Evolutionary conservation across 2,113 vertebrate species (phyloP).

Genomic region (Gymnocephalus cernua): DNA sequence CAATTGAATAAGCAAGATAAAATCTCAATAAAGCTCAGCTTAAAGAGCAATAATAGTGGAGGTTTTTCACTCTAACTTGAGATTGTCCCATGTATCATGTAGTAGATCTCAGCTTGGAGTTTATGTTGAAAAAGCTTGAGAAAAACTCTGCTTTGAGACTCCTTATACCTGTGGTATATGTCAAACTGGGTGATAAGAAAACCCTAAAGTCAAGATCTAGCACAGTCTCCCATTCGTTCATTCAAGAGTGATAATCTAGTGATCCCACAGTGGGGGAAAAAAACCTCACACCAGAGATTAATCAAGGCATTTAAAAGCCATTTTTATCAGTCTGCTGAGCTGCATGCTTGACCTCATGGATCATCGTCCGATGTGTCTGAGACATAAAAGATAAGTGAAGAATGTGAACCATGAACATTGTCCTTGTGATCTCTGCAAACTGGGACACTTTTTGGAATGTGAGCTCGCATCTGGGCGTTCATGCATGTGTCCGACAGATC

Average conservation of each 20-base stretch:
- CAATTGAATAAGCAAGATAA: conserved; percentile 3
- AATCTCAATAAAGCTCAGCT: conserved; percentile 2
- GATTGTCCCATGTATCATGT: neutral
- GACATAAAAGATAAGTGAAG: neutral
- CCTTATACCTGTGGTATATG: no score
- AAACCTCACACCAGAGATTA: conserved; percentile 45
- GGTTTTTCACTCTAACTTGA: neutral
- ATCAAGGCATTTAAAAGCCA: conserved; percentile 61
- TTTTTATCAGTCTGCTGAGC: conserved; percentile 32
- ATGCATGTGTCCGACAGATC: neutral
- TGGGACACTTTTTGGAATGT: neutral
- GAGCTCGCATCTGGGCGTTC: neutral
- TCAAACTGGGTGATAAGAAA: neutral
- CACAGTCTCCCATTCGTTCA: conserved; percentile 8
- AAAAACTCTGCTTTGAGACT: neutral
- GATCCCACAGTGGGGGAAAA: conserved; percentile 6
- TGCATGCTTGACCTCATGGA: conserved; percentile 37
- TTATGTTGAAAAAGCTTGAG: neutral
- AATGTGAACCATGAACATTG: neutral
- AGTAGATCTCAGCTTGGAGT: neutral
- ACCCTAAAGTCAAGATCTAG: neutral
- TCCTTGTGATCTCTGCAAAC: conserved; percentile 10
- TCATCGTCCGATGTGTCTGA: neutral
- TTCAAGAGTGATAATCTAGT: conserved; percentile 26
- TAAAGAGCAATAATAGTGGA: neutral